Evolutionary conservation across 2,113 vertebrate species (phyloP), one percentile per base, ranked within the genome.

Genomic region (Malurus elegans): DNA sequence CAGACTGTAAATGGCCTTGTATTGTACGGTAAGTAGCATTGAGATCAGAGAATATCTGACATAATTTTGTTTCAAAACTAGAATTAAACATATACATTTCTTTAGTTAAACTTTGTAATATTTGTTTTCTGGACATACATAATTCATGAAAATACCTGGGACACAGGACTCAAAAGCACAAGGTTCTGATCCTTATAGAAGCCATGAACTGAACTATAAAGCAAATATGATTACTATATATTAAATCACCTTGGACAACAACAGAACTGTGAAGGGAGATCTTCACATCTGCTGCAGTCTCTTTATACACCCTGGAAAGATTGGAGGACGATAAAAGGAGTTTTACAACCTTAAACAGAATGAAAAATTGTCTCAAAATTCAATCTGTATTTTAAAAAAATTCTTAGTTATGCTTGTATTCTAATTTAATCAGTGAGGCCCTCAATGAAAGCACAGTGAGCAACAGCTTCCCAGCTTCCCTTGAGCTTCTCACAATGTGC

Each of bases 41-140:
- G 96, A 99, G 98, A 98, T 99, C 99, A 87, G 99, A 98, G 96
- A 99, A 99, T 97, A 99, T 98, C 98, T 99, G 99, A 97, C 98
- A 98, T 92, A 99, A 98, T 95, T 99, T 99, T 95, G 98, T 98
- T 98, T 99, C 99, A 98, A 99, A 99, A 98, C 99, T 99, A 98
- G 96, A 95, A 97, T 96, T 96, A 90, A 97, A 97, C 75, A 98
- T 96, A 83, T 74, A 97, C 94, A 79, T 94, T 96, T 92, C 96
- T 98, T 96, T 93, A 90, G 92, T 97, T 71, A 95, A 64, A 96
- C 82, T 93, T 78, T 4, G 4, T 86, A 95, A 88, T 34, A 76
- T 32, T 48, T 66, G 51, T 44, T 70, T 88, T 88, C 47, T 79
- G 72, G 88, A 93, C 81, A 96, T 66, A 96, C 51, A 96, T 44